Conservation (phyloP, 2,113 vertebrate species). For the Melanostigma gelatinosum region DNA sequence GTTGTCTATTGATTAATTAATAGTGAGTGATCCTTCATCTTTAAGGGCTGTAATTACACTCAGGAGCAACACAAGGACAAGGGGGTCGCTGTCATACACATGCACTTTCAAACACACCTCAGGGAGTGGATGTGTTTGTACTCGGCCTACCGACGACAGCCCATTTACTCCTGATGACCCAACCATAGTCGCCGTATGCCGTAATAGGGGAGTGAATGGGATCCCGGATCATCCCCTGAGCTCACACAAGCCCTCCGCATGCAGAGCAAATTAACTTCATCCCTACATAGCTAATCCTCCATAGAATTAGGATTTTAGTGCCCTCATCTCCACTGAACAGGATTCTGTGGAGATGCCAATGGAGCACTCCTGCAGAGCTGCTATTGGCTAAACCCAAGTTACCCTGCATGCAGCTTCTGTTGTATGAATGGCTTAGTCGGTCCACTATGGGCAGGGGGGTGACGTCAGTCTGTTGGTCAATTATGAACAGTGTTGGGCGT, state of each 20-base stretch:
- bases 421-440: not conserved
- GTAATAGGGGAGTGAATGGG: conserved; percentile 33
- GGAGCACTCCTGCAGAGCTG: conserved; percentile 18
- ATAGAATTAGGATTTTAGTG: conserved; percentile 73
- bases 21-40: conserved; percentile 66
- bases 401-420: conserved; percentile 3
- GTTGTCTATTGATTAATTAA: conserved; percentile 81
- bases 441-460: not conserved
- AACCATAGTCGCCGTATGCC: conserved; percentile 6
- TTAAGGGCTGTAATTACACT: conserved; percentile 66
- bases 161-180: conserved; percentile 36
- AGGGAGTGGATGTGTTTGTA: conserved; percentile 21
- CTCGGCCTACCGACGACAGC: not conserved
- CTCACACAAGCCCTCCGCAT: conserved; percentile 65
- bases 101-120: conserved; percentile 45
- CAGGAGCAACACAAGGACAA: conserved; percentile 43
- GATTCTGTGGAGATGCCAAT: conserved; percentile 39
- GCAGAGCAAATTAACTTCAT: conserved; percentile 75
- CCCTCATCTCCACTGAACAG: conserved; percentile 48
- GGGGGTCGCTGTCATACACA: conserved; percentile 31
- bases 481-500: not conserved
- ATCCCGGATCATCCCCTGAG: conserved; percentile 73
- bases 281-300: conserved; percentile 69
- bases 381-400: conserved; percentile 22
- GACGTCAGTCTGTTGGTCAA: not conserved